Evolutionary conservation across 2,888 invertebrate species (phyloP), one percentile per base, ranked within the genome.

Genomic region (Eudemis profundana): DNA sequence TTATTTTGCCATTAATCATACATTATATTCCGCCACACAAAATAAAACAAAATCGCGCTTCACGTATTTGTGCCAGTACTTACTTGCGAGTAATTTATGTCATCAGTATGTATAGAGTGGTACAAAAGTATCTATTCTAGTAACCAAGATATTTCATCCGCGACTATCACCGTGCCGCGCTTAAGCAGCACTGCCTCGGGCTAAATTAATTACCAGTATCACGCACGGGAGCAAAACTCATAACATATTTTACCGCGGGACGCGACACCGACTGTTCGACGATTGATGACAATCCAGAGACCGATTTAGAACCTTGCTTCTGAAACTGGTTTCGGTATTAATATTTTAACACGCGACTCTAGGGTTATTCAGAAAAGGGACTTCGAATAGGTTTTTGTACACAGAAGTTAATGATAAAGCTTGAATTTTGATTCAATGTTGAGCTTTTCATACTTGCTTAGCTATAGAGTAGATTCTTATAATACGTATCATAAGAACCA

Each of bases 151-250:
- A 64, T 54, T 64, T 64, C 50, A 57, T 57, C n/a, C 12, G 29
- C 27, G 57, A 27, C 57, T 56, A 64, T 64, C 63, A 64, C 50
- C 33, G 57, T 12, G 33, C 8, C 12, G 50, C 17, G 53, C 51
- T 54, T 63, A 54, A 62, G 62, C 61, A 70, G 72, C 65, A 67
- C 68, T 68, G 83, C 86, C 81, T 65, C 74, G 56, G 79, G 85
- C 82, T 23, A 81, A 82, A 83, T 79, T 81, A 82, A 84, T 85
- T 81, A 84, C 77, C 70, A 70, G 68, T 70, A 79, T 79, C 82
- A 82, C 82, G 82, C 83, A 81, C 78, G 64, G 70, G 73, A 68
- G 74, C 76, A 66, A 72, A 74, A 71, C 78, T 78, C 81, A 80
- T 80, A 81, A 77, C 78, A 79, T 82, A 79, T 76, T 76, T 81